Evolutionary conservation across 92 coral and sea anemone species (phyloP), one percentile per base, ranked within the genome.

Genomic region (Plumapathes pennacea): DNA sequence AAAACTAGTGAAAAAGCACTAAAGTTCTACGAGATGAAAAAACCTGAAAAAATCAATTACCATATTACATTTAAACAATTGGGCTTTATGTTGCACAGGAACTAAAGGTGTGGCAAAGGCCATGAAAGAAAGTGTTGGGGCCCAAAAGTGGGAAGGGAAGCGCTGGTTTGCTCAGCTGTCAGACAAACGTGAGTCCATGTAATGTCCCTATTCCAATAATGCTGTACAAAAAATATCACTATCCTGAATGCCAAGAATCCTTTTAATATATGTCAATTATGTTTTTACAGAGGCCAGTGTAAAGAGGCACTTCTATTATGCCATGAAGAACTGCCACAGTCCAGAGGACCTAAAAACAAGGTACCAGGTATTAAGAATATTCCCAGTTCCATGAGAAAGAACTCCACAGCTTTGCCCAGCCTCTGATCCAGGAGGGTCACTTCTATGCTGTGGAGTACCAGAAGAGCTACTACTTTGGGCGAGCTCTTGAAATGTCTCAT

Each of bases 381-480:
- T n/a, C n/a, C n/a, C n/a, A 80, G 55, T 34, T 76, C 24, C 83
- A 76, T 34, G 33, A 57, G 54, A 38, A 50, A 32, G 57, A 49
- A 31, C 37, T 67, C 3, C 57, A 46, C 2, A 38, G 11, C 45
- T 58, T 57, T 42, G 29, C 40, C 6, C 32, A 24, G 28, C 28
- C 78, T 23, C n/a, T 41, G 0, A 26, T 45, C 5, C 39, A 15
- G n/a, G 46, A 17, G 33, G 58, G 39, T 3, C n/a, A 19, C 1
- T 60, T 60, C 27, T 77, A 77, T 77, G 84, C 84, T 31, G 66
- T 77, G 3, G 83, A 67, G 36, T 76, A 67, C 29, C 39, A 50
- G 40, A 69, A 69, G 57, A 31, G 57, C 1, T 60, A 6, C 72
- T 70, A 69, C 67, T 60, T 60, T 53, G 85, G 85, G 43, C 24